Evolutionary conservation across 1,140 invertebrate species (phyloP).

Genomic region (Drosophila repleta): DNA sequence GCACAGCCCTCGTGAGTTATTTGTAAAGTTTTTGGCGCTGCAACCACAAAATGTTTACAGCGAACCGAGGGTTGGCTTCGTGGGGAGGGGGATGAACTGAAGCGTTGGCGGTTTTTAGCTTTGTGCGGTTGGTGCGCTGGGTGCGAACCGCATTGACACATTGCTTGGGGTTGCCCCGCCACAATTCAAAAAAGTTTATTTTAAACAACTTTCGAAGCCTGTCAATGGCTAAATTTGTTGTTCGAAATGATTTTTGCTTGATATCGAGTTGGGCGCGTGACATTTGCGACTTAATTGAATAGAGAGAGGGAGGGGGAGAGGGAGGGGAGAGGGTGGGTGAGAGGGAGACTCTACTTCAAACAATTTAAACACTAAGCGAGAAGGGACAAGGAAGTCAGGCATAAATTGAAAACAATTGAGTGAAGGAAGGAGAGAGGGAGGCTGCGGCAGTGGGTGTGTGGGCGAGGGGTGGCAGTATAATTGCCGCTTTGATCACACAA

Average conservation of each 20-base stretch:
- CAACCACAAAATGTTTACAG: conserved; percentile 78
- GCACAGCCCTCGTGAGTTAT: conserved; percentile 55
- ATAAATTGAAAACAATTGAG: conserved; percentile 46
- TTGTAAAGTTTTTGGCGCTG: conserved; percentile 76
- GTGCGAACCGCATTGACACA: conserved; percentile 76
- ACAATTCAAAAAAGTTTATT: conserved; percentile 36
- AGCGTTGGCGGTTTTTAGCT: conserved; percentile 68
- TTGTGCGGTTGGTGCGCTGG: conserved; percentile 59
- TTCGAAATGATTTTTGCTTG: conserved; percentile 35
- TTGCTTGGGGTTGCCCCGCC: conserved; percentile 44
- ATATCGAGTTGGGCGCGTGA: conserved; percentile 4
- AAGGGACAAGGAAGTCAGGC: neutral
- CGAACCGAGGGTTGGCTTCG: too few relatives aligned
- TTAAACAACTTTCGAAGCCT: conserved; percentile 42
- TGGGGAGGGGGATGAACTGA: conserved; percentile 21
- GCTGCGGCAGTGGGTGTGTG: neutral
- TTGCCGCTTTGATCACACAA: conserved; percentile 75
- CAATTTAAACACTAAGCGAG: conserved; percentile 29
- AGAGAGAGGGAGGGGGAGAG: neutral
- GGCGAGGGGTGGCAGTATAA: conserved; percentile 45
- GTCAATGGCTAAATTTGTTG: conserved; percentile 42
- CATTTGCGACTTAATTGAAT: conserved; percentile 45
- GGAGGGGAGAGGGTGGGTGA: neutral
- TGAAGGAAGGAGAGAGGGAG: neutral
- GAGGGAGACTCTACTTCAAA: conserved; percentile 9